Evolutionary conservation across 2,797 vertebrate species (phyloP).

Genomic region (Chanos chanos): DNA sequence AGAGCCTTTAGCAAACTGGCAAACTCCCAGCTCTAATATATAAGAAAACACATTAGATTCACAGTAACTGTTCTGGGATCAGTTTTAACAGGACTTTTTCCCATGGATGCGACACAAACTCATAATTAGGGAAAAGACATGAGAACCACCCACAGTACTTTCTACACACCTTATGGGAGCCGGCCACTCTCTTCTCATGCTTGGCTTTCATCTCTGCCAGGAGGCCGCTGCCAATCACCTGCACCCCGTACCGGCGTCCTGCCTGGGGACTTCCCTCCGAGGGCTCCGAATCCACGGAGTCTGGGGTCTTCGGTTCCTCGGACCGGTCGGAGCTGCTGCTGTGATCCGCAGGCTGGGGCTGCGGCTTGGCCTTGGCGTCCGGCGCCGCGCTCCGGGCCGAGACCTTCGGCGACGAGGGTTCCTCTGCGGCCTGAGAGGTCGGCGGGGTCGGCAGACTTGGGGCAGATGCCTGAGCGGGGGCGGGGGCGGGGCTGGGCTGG

Average conservation of each 20-base stretch:
- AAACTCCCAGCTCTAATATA: too few relatives aligned
- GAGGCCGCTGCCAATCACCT: constrained; percentile 90
- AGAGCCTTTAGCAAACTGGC: too few relatives aligned
- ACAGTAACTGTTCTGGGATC: not conserved
- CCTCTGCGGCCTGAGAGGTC: constrained; percentile 67
- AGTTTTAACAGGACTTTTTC: too few relatives aligned
- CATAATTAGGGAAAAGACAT: too few relatives aligned
- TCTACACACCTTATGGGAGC: constrained; percentile 78
- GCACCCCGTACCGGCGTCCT: constrained; percentile 82
- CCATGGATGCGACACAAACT: too few relatives aligned
- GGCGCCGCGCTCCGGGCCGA: constrained; percentile 66
- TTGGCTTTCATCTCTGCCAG: constrained; percentile 98
- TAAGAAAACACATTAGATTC: too few relatives aligned
- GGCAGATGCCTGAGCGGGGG: constrained; percentile 12
- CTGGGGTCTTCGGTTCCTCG: constrained; percentile 83
- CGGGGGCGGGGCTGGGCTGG: constrained; percentile 20
- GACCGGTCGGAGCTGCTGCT: constrained; percentile 78
- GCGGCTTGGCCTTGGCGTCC: constrained; percentile 71
- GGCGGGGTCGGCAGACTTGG: constrained; percentile 9
- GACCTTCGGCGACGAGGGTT: constrained; percentile 79
- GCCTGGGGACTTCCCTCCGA: constrained; percentile 86
- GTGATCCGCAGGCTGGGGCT: constrained; percentile 68
- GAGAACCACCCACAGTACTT: too few relatives aligned
- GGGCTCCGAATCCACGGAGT: constrained; percentile 79
- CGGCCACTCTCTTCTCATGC: constrained; percentile 85